phyloP scores from a whole-genome alignment of 2,797 vertebrate species.

The Sciurus vulgaris region DNA sequence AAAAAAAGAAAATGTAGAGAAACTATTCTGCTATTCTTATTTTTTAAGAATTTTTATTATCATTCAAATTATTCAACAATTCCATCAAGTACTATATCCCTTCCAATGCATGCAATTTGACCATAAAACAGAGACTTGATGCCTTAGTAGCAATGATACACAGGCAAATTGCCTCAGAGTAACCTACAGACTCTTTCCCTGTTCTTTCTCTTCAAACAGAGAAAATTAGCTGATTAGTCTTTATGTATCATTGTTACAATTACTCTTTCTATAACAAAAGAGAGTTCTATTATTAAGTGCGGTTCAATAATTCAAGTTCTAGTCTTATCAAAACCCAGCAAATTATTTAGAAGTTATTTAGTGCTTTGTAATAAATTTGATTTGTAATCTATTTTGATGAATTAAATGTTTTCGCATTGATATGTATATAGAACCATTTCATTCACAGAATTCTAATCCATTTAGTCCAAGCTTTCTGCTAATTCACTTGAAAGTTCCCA shows the following conservation, averaged over 20 bases:
- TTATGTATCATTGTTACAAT: slow-evolving; percentile 25
- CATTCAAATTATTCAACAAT: background rate
- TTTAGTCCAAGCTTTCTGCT: background rate
- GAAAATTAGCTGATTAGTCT: background rate
- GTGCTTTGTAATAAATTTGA: slow-evolving; percentile 32
- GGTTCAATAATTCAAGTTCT: background rate
- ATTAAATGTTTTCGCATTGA: background rate
- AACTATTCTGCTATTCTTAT: background rate
- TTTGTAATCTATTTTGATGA: slow-evolving; percentile 46
- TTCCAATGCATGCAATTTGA: background rate
- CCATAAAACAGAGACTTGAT: background rate
- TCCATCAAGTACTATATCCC: background rate
- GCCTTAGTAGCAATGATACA: background rate
- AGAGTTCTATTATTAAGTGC: background rate
- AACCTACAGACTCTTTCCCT: background rate
- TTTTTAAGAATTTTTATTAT: background rate
- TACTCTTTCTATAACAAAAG: background rate
- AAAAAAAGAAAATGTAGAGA: background rate
- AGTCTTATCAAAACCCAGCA: background rate
- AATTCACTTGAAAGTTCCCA: background rate
- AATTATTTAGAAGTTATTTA: background rate
- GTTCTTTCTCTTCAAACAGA: background rate
- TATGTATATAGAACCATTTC: background rate
- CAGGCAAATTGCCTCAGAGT: background rate
- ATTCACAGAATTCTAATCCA: background rate